Evolutionary conservation across 2,888 invertebrate genomes (phyloP), one percentile per base, ranked within the genome.

Genomic region (Drymonia ruficornis): DNA sequence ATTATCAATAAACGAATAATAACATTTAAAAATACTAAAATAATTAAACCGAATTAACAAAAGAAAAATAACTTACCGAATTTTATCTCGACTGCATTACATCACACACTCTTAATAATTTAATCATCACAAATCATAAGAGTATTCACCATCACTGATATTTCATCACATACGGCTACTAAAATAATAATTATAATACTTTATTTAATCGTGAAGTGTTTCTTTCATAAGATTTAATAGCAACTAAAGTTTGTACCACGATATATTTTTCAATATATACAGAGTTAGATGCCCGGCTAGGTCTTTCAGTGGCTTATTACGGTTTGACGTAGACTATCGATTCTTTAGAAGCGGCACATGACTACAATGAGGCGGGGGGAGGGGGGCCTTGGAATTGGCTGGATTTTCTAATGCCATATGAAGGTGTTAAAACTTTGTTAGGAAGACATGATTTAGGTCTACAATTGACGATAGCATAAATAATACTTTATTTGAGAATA

Each of bases 41-140:
- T 0, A 11, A 50, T 19, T 28, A 36, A 43, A 53, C 40, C 50
- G 34, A 23, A 50, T 40, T 55, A 45, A 18, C 15, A 3, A 40
- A 40, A 40, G 5, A 47, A n/a, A 40, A 15, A 18, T n/a, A 7
- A 36, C 38, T 16, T 6, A 53, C 53, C 57, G 62, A 61, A 52
- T 53, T 57, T 49, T 45, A 52, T 44, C 23, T 47, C 45, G 23
- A 44, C 59, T 18, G 53, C 65, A 63, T 59, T 47, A 53, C 58
- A 52, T 29, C 57, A 69, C 50, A 46, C 63, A 61, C 61, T 81
- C 79, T 70, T 61, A 65, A 74, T 70, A 81, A 82, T 82, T 83
- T 83, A 80, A 54, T 54, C 55, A 57, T 50, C 78, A 83, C 80
- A 78, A 83, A 81, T 68, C 70, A 82, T 75, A 49, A 66, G 81